Evolutionary conservation across 2,113 vertebrate species (phyloP).

Genomic region (Scophthalmus maximus): DNA sequence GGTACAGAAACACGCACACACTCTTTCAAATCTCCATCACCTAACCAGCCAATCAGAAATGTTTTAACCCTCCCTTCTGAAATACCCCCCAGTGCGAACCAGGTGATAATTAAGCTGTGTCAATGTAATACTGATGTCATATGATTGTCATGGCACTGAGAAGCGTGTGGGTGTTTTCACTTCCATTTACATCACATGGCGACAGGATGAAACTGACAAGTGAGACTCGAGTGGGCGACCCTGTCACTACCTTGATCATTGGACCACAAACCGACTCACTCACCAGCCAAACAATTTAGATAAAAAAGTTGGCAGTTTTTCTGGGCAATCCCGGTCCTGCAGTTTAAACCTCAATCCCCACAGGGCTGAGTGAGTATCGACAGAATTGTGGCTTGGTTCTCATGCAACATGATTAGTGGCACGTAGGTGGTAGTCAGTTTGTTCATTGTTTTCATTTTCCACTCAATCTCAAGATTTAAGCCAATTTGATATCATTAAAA

Average conservation of each 20-base stretch:
- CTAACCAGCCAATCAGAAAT: neutral
- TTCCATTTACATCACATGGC: constrained; percentile 79
- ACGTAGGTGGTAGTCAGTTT: constrained; percentile 3
- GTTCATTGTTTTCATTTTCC: constrained; percentile 19
- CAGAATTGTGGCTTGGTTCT: neutral
- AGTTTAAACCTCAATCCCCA: constrained; percentile 3
- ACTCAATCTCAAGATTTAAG: neutral
- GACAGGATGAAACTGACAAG: constrained; percentile 60
- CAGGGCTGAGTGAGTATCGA: neutral
- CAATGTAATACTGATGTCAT: constrained; percentile 72
- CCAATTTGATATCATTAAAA: neutral
- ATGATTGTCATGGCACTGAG: constrained; percentile 62
- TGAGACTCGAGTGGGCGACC: constrained; percentile 66
- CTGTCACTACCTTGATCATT: constrained; percentile 54
- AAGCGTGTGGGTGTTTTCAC: constrained; percentile 73
- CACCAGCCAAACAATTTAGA: constrained; percentile 5
- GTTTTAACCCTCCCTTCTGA: constrained; percentile 13
- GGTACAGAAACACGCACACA: neutral
- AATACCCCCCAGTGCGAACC: neutral
- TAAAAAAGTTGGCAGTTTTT: neutral
- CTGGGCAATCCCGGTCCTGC: neutral
- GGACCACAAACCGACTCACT: constrained; percentile 37
- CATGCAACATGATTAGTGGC: neutral
- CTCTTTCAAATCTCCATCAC: constrained; percentile 21
- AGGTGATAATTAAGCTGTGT: constrained; percentile 67